A percentile compares a stretch with the other conserved stretches of the same genome.
Evolutionary conservation across 2,113 vertebrate species (phyloP).

Genomic region (Thamnophis sirtalis): DNA sequence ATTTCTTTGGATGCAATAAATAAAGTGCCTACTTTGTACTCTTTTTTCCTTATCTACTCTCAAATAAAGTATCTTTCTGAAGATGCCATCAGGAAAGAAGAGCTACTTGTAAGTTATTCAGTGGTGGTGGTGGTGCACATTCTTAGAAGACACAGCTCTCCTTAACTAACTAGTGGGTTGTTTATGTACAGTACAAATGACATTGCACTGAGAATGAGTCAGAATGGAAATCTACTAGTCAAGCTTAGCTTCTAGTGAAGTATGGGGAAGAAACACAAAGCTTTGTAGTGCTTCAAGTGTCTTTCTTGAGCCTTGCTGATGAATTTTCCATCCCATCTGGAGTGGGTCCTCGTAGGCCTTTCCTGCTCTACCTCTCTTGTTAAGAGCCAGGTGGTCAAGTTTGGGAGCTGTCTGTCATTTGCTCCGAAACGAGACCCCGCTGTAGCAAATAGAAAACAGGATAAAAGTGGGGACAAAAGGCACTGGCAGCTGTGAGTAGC

Average conservation of each 20-base stretch:
- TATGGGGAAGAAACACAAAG: constrained; percentile 1
- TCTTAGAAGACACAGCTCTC: constrained; percentile 20
- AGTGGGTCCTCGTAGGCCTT: constrained; percentile 63
- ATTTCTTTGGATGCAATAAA: background rate
- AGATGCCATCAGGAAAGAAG: constrained; percentile 37
- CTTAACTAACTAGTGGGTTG: constrained; percentile 32
- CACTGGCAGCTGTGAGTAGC: constrained; percentile 72
- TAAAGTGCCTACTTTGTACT: background rate
- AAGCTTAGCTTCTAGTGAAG: background rate
- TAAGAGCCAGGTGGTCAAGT: constrained; percentile 82
- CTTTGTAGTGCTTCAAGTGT: constrained; percentile 34
- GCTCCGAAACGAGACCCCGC: constrained; percentile 58
- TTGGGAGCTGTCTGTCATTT: constrained; percentile 86
- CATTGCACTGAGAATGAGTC: constrained; percentile 23
- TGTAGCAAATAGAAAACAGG: constrained; percentile 58
- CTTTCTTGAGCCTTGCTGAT: constrained; percentile 59
- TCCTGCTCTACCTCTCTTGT: constrained; percentile 64
- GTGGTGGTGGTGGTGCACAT: constrained; percentile 35
- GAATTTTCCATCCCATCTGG: constrained; percentile 83
- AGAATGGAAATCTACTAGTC: background rate
- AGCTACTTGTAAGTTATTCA: constrained; percentile 44
- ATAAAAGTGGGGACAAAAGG: constrained; percentile 62
- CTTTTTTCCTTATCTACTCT: background rate
- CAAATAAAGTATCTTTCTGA: background rate
- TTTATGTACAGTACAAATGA: constrained; percentile 60